phyloP scores from a whole-genome alignment of 2,113 vertebrate species.

The Rhinogobius similis region DNA sequence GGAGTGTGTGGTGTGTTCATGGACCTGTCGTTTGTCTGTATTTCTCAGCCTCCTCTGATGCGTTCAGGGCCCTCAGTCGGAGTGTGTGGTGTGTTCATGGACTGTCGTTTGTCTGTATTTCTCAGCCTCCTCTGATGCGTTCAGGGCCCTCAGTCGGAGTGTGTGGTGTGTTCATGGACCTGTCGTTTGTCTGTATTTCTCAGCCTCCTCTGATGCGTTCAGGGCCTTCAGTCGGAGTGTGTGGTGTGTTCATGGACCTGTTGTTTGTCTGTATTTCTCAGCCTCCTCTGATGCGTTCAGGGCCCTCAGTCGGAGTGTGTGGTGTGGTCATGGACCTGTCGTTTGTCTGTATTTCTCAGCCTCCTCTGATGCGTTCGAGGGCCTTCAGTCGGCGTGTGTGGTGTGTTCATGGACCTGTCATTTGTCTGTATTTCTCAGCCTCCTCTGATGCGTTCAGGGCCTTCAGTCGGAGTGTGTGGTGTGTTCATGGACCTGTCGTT shows the following conservation, averaged over 20 bases:
- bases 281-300: conserved; percentile 53
- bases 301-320: no score
- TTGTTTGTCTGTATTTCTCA: conserved; percentile 10
- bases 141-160: no score
- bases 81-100: no score
- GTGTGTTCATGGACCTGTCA: no score
- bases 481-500: no score
- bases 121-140: conserved; percentile 55
- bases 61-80: conserved; percentile 10
- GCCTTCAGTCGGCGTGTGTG: conserved; percentile 80
- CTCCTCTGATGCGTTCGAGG: conserved; percentile 82
- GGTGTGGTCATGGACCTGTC: no score
- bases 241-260: no score
- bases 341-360: conserved; percentile 27
- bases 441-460: conserved; percentile 72
- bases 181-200: neutral
- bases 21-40: neutral
- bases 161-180: no score
- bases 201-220: conserved; percentile 58
- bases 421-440: conserved; percentile 31
- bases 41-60: conserved; percentile 52
- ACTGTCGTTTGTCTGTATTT: neutral
- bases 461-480: no score
- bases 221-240: no score
- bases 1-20: no score